Conservation (phyloP, 2,888 invertebrate genomes). For the Chironomus tentans region DNA sequence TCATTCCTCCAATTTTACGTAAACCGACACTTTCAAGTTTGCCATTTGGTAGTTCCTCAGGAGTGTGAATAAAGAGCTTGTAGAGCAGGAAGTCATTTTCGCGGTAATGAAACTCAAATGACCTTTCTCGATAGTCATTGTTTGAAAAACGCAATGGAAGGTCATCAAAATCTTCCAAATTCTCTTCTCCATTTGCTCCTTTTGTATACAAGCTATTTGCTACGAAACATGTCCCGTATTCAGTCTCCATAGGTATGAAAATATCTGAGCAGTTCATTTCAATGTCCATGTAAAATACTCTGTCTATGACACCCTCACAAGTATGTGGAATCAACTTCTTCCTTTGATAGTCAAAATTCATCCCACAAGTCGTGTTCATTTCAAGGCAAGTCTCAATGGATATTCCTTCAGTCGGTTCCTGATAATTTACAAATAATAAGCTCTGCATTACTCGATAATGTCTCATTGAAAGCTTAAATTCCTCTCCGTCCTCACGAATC, state of each 20-base stretch:
- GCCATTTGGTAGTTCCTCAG: background rate
- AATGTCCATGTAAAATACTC: background rate
- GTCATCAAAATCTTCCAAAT: background rate
- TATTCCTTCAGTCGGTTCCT: background rate
- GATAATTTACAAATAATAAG: background rate
- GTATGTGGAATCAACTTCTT: background rate
- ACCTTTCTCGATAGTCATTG: background rate
- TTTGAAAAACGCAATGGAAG: background rate
- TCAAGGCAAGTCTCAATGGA: background rate
- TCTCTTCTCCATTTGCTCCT: background rate
- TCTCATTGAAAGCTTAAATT: background rate
- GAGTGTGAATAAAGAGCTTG: conserved; percentile 9
- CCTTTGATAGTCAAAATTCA: background rate
- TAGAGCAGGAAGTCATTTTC: background rate
- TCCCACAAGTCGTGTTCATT: conserved; percentile 4
- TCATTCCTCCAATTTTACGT: background rate
- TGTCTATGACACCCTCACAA: background rate
- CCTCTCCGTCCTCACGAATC: background rate
- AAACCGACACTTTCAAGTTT: background rate
- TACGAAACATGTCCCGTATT: background rate
- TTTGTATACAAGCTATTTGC: conserved; percentile 7
- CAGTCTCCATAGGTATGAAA: background rate
- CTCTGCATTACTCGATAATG: background rate
- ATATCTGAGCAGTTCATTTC: background rate
- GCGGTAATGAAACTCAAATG: background rate